Base-by-base conservation (phyloP, 1,140 invertebrate genomes). In the Drosophila miranda region DNA sequence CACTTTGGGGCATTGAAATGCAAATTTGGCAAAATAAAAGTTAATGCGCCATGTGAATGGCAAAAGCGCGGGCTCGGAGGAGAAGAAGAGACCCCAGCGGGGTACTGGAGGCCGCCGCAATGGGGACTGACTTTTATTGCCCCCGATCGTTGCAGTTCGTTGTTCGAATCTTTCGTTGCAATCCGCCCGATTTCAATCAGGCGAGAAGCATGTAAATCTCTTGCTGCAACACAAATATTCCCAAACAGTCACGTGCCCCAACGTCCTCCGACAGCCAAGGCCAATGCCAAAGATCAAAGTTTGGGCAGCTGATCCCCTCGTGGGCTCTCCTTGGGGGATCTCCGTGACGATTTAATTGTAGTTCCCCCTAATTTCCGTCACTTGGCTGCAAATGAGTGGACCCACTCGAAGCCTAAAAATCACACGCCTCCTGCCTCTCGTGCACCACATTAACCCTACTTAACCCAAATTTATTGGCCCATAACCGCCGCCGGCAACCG, bases 41-140 rank as follows among this genome's bases (percentile, higher is more conserved):
- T 87, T 86, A 86, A 86, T 86, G 82, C 80, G 83, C 70, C 82
- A 86, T 78, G 82, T 87, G 82, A 87, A 87, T 82, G 82, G 82
- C 82, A 86, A 50, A 46, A 41, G 49, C 23, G 44, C 30, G 16
- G 38, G 54, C 16, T 44, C 41, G 46, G 19, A 54, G 44, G 56
- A 50, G 61, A 42, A 46, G 52, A 60, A 53, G 52, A 63, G 49
- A 43, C 51, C 30, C 30, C 30, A 34, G 3, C 9, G 30, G 9
- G 34, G 30, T 7, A 30, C 7, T 26, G 23, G 23, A 26, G 43
- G 38, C 23, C 58, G 38, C 42, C 66, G 79, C 69, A 83, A 66
- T 82, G 79, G 74, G 64, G 78, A 78, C 67, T 78, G 75, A 81
- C 78, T 81, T 81, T 81, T 81, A 81, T 81, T 81, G 75, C 54